Percentiles rank a stretch among this genome's conserved stretches.
Conservation (phyloP, 2,797 vertebrate genomes). For the Pangasius macronema region DNA sequence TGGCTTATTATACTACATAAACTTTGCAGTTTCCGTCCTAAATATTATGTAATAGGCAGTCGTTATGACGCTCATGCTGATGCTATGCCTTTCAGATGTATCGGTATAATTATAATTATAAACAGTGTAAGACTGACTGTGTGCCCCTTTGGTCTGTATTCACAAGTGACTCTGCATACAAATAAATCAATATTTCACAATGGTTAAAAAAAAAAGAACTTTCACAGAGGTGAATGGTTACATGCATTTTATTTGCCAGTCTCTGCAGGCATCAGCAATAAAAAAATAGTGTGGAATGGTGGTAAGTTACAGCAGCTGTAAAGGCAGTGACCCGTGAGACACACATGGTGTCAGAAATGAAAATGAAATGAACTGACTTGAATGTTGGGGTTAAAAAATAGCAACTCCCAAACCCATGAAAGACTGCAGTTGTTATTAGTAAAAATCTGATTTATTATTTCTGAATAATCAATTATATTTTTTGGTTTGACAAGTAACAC, state of each 20-base stretch:
- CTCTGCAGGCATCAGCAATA: slow-evolving; percentile 9
- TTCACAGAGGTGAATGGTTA: not conserved
- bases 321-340: slow-evolving; percentile 11
- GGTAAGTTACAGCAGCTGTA: not conserved
- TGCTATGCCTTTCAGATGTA: not conserved
- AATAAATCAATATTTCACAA: not conserved
- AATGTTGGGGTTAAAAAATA: slow-evolving; percentile 7
- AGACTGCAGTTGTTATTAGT: not conserved
- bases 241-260: not conserved
- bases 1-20: not conserved
- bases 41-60: not conserved
- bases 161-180: not conserved
- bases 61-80: not conserved
- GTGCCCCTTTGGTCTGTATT: not conserved
- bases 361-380: slow-evolving; percentile 9
- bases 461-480: too few relatives aligned
- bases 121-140: not conserved
- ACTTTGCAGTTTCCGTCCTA: not conserved
- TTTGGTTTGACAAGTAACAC: too few relatives aligned
- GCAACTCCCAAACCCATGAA: not conserved
- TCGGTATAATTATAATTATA: not conserved
- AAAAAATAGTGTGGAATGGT: slow-evolving; percentile 3
- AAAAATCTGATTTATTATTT: not conserved
- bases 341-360: not conserved
- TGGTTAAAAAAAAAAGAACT: not conserved